These are phyloP conservation scores for Eira barbara DNA, from an alignment of 2,113 vertebrate species.

Conservation along the genomic window DNA sequence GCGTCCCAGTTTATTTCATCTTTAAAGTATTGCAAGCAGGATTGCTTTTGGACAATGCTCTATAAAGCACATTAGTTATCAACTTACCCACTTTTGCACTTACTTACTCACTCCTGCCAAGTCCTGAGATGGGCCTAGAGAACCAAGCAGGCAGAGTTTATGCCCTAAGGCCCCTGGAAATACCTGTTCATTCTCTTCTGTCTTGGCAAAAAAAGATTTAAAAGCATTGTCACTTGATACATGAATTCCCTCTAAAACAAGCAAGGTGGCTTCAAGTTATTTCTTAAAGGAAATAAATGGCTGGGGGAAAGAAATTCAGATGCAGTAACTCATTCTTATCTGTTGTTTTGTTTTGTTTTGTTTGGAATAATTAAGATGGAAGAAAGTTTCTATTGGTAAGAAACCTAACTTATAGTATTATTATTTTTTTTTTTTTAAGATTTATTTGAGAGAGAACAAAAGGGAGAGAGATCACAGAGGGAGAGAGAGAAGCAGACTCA, in stretches of 20 bases:
- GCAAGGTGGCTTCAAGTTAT: background rate
- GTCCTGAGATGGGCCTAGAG: background rate
- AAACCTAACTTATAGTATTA: background rate
- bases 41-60: background rate
- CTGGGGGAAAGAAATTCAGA: background rate
- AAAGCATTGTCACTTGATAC: background rate
- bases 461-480: too few species aligned
- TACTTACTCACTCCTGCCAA: background rate
- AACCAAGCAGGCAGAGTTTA: background rate
- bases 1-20: slow-evolving; percentile 13
- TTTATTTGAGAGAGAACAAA: too few species aligned
- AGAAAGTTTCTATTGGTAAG: background rate
- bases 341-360: background rate
- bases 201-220: background rate
- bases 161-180: background rate
- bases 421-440: background rate
- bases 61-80: background rate
- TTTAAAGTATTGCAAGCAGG: background rate
- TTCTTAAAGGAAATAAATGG: background rate
- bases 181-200: background rate
- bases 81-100: background rate
- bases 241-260: background rate
- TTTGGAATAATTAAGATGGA: slow-evolving; percentile 1
- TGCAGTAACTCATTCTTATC: background rate
- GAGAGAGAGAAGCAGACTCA: too few species aligned